Conservation (phyloP, 2,888 invertebrate species). For the Andrena trimmerana region DNA sequence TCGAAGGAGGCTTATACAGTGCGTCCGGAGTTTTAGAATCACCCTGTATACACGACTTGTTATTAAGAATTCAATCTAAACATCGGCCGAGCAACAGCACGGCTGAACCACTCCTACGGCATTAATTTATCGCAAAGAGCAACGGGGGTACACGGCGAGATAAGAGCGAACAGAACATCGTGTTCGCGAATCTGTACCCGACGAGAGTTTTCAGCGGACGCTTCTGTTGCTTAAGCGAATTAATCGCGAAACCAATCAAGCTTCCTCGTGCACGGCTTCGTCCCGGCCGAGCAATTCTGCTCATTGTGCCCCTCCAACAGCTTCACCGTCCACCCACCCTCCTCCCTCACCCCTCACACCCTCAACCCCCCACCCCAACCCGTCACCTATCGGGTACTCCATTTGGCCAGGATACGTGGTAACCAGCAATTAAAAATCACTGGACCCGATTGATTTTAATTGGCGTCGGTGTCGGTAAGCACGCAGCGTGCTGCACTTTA, state of each 20-base stretch:
- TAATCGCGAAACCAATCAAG: slow-evolving; percentile 59
- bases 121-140: slow-evolving; percentile 51
- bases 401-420: slow-evolving; percentile 27
- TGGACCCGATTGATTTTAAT: slow-evolving; percentile 60
- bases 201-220: slow-evolving; percentile 53
- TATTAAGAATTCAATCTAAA: slow-evolving; percentile 45
- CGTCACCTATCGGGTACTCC: slow-evolving; percentile 11
- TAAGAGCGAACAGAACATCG: slow-evolving; percentile 45
- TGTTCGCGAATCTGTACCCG: slow-evolving; percentile 52
- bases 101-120: slow-evolving; percentile 29
- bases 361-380: neutral
- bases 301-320: slow-evolving; percentile 19
- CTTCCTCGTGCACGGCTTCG: slow-evolving; percentile 49
- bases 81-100: slow-evolving; percentile 7
- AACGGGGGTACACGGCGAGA: slow-evolving; percentile 37
- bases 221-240: slow-evolving; percentile 59
- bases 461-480: slow-evolving; percentile 30
- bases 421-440: slow-evolving; percentile 49
- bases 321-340: neutral
- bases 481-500: slow-evolving; percentile 27
- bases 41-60: slow-evolving; percentile 16
- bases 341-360: too few relatives aligned
- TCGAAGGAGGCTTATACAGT: neutral
- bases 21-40: neutral
- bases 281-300: slow-evolving; percentile 34